A percentile compares a stretch with the other conserved stretches of the same genome.
These are phyloP conservation scores for Recurvirostra avosetta DNA, from an alignment of 2,113 vertebrate species.

Conservation along the genomic window DNA sequence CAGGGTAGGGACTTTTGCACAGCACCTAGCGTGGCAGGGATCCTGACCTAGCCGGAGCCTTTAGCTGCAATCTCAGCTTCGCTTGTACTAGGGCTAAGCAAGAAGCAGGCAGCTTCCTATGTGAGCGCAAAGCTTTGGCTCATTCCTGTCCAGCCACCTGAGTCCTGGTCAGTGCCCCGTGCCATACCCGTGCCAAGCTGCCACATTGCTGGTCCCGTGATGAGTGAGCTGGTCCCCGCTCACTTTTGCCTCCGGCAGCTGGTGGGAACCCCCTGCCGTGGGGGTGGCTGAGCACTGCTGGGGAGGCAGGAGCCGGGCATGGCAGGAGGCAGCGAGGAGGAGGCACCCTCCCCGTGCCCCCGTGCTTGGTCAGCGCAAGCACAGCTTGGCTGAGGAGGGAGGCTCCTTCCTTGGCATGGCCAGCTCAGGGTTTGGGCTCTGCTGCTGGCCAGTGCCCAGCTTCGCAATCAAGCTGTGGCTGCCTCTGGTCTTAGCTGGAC, in stretches of 20 bases:
- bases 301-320: background rate
- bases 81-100: background rate
- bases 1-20: background rate
- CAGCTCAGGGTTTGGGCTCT: background rate
- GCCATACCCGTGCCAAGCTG: background rate
- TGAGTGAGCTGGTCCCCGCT: background rate
- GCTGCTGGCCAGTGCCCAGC: background rate
- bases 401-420: background rate
- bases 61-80: background rate
- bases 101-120: background rate
- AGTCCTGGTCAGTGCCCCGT: background rate
- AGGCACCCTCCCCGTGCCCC: background rate
- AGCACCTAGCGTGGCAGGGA: background rate
- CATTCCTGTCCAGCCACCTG: background rate
- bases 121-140: background rate
- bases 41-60: background rate
- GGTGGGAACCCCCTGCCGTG: background rate
- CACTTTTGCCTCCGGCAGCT: background rate
- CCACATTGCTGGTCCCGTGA: accelerated
- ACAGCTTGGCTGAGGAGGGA: background rate
- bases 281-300: background rate
- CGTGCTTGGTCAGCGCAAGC: accelerated
- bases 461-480: background rate
- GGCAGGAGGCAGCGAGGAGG: background rate
- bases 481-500: background rate